Conservation (phyloP, 1,140 invertebrate species). For the Lepidostoma basale region DNA sequence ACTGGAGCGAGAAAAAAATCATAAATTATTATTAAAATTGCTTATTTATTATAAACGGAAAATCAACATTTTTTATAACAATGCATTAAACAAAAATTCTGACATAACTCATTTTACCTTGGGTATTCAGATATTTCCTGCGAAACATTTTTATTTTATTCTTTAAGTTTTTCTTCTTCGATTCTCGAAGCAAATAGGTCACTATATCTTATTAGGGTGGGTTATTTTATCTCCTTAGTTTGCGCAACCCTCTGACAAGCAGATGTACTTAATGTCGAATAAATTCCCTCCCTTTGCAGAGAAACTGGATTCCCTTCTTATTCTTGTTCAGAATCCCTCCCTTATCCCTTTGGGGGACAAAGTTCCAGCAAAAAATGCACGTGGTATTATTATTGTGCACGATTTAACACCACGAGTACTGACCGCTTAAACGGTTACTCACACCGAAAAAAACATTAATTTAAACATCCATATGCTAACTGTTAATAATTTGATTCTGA, state of each 20-base stretch:
- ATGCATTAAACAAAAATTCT: not conserved
- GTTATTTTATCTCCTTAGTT: slow-evolving; percentile 33
- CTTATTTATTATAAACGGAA: no score
- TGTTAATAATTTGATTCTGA: no score
- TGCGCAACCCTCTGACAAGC: slow-evolving; percentile 9
- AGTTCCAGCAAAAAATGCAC: not conserved
- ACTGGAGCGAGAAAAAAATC: no score
- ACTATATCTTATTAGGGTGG: slow-evolving; percentile 38
- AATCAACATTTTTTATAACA: not conserved
- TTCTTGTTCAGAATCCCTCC: not conserved
- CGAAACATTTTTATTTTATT: not conserved
- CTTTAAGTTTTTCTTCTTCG: not conserved
- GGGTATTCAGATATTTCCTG: not conserved
- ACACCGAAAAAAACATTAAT: not conserved
- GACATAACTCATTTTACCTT: not conserved
- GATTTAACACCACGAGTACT: not conserved
- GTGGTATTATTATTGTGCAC: not conserved
- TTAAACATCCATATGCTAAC: not conserved
- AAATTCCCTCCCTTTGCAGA: slow-evolving; percentile 28
- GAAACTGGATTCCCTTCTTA: slow-evolving; percentile 11
- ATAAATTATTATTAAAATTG: no score
- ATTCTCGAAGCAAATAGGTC: slow-evolving; percentile 39
- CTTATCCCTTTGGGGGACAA: slow-evolving; percentile 6
- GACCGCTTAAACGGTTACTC: not conserved
- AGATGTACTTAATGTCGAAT: slow-evolving; percentile 35